Base-by-base conservation (phyloP, 2,888 invertebrate genomes). In the Electrophaes corylata region DNA sequence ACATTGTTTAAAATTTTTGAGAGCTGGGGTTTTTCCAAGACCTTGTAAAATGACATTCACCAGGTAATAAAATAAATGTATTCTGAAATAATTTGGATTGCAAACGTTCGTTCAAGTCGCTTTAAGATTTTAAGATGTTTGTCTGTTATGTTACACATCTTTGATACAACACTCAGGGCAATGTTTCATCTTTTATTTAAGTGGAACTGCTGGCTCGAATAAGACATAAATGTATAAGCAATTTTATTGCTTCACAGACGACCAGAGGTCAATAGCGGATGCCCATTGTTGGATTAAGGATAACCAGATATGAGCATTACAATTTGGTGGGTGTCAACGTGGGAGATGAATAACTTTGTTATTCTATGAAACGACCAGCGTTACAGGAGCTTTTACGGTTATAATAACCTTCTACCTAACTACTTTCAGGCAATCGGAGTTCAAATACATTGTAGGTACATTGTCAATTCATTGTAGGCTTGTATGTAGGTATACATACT, bases 41-140 rank as follows among this genome's bases (percentile, higher is more conserved):
- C 49, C 58, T 58, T 58, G 58, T 20, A 14, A 29, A 45, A 41
- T 43, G 12, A 45, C 58, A 49, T 58, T 49, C 49, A 49, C 43
- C 12, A 45, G 44, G 45, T 49, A 43, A 37, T 43, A 37, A 39
- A 39, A 52, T 43, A 41, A 29, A 48, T 44, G 45, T 40, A 49
- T 46, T 58, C 48, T 45, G 53, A 58, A 40, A 58, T 53, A 39
- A 49, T 45, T 23, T 37, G 29, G 4, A 39, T 29, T 48, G 12
- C 37, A 37, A 39, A 26, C 11, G 10, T 14, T 16, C 12, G 26
- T 20, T 43, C 44, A 11, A 11, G 4, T n/a, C 19, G n/a, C 6
- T 11, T 3, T 1, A 39, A 18, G 10, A 18, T 11, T 18, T 10
- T n/a, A 40, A 40, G n/a, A 40, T 3, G 11, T 18, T 20, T 37